phyloP scores from a whole-genome alignment of 2,888 invertebrate species.

The Drosophila pseudotalamancana region DNA sequence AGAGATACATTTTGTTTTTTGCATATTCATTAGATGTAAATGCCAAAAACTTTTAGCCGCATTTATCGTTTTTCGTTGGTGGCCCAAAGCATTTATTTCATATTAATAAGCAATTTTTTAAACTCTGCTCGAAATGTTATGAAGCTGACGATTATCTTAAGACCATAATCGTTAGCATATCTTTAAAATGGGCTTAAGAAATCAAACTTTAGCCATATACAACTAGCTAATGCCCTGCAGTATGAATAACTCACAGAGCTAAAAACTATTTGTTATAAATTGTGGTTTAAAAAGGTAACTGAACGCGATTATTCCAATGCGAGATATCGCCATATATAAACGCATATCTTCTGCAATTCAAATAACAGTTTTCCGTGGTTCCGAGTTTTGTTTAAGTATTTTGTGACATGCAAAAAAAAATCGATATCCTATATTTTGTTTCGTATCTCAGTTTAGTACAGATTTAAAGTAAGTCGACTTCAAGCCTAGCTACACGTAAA shows the following conservation, averaged over 20 bases:
- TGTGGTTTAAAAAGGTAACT: neutral
- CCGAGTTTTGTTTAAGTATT: no score
- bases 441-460: no score
- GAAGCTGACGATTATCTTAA: constrained; percentile 48
- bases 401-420: no score
- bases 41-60: constrained; percentile 68
- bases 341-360: no score
- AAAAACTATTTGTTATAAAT: neutral
- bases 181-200: constrained; percentile 36
- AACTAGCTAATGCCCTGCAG: constrained; percentile 38
- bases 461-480: no score
- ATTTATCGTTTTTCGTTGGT: constrained; percentile 73
- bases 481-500: no score
- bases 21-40: constrained; percentile 78
- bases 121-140: constrained; percentile 66
- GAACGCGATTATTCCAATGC: neutral
- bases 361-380: no score
- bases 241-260: neutral
- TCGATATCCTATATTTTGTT: no score
- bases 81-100: constrained; percentile 72
- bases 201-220: constrained; percentile 12
- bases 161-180: constrained; percentile 62
- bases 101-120: constrained; percentile 76
- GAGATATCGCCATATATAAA: no score
- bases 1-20: constrained; percentile 19